Conservation (phyloP, 2,113 vertebrate species). For the Lophius piscatorius region DNA sequence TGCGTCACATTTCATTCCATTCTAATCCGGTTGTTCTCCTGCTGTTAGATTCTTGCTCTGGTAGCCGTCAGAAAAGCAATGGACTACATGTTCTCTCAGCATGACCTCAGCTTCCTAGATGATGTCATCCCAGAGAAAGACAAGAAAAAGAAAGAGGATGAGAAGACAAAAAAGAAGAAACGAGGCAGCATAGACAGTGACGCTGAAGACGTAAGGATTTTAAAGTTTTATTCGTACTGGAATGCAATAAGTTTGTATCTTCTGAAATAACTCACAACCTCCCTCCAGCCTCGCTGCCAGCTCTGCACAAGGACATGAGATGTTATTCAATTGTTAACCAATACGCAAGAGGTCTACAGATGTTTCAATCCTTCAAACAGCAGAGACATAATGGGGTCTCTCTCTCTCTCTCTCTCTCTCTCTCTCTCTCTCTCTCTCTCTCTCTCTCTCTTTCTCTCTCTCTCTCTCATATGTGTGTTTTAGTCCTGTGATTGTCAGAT, state of each 20-base stretch:
- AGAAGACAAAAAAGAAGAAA: conserved; percentile 95
- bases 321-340: no score
- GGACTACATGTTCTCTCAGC: conserved; percentile 97
- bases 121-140: conserved; percentile 99
- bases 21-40: background rate
- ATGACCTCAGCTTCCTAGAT: conserved; percentile 95
- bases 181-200: conserved; percentile 90
- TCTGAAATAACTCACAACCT: background rate
- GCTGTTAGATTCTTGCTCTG: conserved; percentile 91
- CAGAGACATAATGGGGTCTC: background rate
- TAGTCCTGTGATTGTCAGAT: no score
- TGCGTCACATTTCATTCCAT: no score
- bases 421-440: no score
- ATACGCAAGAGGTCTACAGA: background rate
- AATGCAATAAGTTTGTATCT: background rate
- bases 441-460: no score
- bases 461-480: no score
- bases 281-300: background rate
- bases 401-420: no score
- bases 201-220: conserved; percentile 89
- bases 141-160: conserved; percentile 99
- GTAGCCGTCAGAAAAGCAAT: conserved; percentile 96
- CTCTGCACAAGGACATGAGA: no score
- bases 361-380: background rate
- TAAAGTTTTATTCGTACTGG: background rate